Conservation (phyloP, 2,888 invertebrate genomes). For the Eupithecia subfuscata region DNA sequence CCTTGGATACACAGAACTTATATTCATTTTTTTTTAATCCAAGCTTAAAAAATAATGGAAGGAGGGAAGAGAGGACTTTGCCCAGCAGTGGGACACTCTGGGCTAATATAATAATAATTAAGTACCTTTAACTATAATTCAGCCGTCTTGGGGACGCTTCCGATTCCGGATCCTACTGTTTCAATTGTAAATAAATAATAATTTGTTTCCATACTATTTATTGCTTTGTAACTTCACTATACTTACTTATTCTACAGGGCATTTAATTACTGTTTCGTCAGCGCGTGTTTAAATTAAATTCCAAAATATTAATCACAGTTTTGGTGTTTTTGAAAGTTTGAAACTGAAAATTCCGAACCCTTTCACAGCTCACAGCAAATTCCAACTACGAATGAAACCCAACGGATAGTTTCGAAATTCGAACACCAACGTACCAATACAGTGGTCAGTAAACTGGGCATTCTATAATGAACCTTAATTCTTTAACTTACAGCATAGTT, state of each 20-base stretch:
- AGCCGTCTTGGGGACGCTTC: too few relatives aligned
- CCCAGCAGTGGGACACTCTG: too few relatives aligned
- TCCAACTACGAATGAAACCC: conserved; percentile 31
- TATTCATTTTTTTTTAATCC: too few relatives aligned
- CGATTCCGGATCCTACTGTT: too few relatives aligned
- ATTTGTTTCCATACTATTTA: too few relatives aligned
- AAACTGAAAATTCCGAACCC: conserved; percentile 28
- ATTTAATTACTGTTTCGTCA: background rate
- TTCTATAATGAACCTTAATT: conserved; percentile 14
- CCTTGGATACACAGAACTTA: too few relatives aligned
- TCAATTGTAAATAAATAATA: too few relatives aligned
- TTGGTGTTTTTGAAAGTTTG: conserved; percentile 20
- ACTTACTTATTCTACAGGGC: background rate
- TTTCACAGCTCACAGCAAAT: conserved; percentile 36
- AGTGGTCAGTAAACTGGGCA: conserved; percentile 26
- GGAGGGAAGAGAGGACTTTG: too few relatives aligned
- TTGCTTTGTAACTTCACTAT: background rate
- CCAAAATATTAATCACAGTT: conserved; percentile 16
- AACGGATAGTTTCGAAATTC: conserved; percentile 47
- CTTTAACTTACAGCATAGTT: conserved; percentile 13
- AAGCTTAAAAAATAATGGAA: too few relatives aligned
- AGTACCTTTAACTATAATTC: too few relatives aligned
- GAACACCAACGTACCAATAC: conserved; percentile 28
- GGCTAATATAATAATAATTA: too few relatives aligned
- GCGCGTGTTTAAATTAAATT: background rate